Percentiles rank a stretch among this genome's conserved stretches.
Evolutionary conservation across 2,888 invertebrate species (phyloP).

Genomic region (Conomelus anceps): DNA sequence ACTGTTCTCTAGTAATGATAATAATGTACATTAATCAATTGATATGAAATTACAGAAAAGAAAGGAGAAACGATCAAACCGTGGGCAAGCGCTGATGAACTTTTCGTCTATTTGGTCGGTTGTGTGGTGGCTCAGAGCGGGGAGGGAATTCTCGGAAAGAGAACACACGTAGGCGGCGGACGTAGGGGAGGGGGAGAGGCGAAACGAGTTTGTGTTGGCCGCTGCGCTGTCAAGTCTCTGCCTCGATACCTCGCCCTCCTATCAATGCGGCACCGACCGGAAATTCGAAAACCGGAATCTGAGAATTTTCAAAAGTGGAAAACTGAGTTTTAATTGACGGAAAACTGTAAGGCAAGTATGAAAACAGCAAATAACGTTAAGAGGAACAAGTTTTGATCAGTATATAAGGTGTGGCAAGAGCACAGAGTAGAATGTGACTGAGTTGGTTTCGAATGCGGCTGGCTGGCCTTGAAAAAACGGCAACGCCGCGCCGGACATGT

Average conservation of each 20-base stretch:
- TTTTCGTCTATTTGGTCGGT: neutral
- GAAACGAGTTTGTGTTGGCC: constrained; percentile 6
- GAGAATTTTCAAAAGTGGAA: neutral
- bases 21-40: neutral
- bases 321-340: neutral
- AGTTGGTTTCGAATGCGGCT: neutral
- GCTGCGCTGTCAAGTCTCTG: constrained; percentile 12
- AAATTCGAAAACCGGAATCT: neutral
- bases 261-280: too few relatives aligned
- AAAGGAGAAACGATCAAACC: neutral
- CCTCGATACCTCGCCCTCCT: neutral
- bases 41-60: neutral
- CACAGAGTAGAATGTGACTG: neutral
- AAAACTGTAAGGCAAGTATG: neutral
- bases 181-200: neutral
- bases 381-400: neutral
- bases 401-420: neutral
- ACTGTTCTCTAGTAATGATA: neutral
- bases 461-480: constrained; percentile 45
- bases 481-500: constrained; percentile 51
- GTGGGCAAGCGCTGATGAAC: neutral
- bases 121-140: neutral
- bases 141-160: constrained; percentile 2
- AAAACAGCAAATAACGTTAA: neutral
- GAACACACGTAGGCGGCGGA: constrained; percentile 4